phyloP scores from a whole-genome alignment of 2,113 vertebrate genomes.

The Myrmecophaga tridactyla region DNA sequence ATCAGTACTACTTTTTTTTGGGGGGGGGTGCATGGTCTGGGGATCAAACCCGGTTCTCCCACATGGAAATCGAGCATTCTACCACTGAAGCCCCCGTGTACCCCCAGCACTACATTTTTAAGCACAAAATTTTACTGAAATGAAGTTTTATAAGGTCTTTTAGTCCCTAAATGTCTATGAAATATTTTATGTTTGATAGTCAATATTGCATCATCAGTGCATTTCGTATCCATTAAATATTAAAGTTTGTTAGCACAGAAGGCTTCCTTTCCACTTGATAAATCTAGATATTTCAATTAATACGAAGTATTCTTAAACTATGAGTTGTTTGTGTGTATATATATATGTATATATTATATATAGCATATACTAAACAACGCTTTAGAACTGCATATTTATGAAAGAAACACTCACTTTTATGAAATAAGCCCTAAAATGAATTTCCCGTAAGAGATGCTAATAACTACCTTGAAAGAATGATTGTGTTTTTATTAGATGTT shows the following conservation, averaged over 20 bases:
- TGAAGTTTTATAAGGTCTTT: not conserved
- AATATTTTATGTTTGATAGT: not conserved
- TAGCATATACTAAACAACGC: not conserved
- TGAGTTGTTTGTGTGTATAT: not conserved
- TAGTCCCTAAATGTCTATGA: not conserved
- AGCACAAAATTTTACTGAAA: not conserved
- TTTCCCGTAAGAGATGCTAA: slow-evolving; percentile 63
- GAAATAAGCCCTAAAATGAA: slow-evolving; percentile 64
- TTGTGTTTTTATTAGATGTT: slow-evolving; percentile 65
- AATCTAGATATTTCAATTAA: not conserved
- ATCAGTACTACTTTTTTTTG: too few relatives aligned
- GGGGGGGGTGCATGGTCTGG: too few relatives aligned
- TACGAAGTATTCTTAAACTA: not conserved
- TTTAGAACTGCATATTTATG: slow-evolving; percentile 36
- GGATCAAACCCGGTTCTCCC: too few relatives aligned
- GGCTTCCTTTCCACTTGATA: not conserved
- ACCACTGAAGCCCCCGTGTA: too few relatives aligned
- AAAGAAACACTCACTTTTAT: slow-evolving; percentile 61
- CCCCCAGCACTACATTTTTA: too few relatives aligned
- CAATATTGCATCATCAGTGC: not conserved
- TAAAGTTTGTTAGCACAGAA: not conserved
- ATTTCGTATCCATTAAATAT: not conserved
- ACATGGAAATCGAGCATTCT: too few relatives aligned
- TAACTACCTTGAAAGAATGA: slow-evolving; percentile 42
- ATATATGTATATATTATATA: not conserved